A percentile compares a stretch with the other conserved stretches of the same genome.
Evolutionary conservation across 2,113 vertebrate genomes (phyloP).

Genomic region (Cynocephalus volans): DNA sequence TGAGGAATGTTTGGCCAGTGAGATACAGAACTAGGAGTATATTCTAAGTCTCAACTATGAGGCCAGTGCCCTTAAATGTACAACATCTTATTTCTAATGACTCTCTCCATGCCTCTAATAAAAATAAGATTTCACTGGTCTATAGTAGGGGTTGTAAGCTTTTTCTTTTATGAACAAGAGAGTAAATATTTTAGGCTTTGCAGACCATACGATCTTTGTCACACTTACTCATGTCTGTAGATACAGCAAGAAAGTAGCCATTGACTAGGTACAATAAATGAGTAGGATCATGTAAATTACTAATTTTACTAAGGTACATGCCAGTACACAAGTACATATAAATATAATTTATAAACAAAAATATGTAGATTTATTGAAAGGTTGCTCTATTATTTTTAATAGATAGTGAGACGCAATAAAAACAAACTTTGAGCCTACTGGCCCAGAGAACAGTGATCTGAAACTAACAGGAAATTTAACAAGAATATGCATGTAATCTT

Average conservation of each 20-base stretch:
- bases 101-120: not conserved
- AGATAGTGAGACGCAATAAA: not conserved
- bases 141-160: not conserved
- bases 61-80: not conserved
- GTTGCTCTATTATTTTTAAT: not conserved
- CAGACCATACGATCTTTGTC: not conserved
- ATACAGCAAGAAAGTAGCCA: not conserved
- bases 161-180: not conserved
- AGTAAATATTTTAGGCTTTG: not conserved
- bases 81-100: not conserved
- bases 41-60: not conserved
- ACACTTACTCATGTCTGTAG: not conserved
- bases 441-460: not conserved
- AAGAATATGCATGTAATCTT: not conserved
- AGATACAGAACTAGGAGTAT: not conserved
- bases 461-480: not conserved
- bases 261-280: not conserved
- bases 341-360: conserved; percentile 34
- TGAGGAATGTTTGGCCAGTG: not conserved
- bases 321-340: not conserved
- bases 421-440: not conserved
- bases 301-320: not conserved
- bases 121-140: not conserved
- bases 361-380: not conserved
- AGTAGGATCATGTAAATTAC: not conserved